Evolutionary conservation across 2,888 invertebrate genomes (phyloP), one percentile per base, ranked within the genome.

Genomic region (Cantharis nigra): DNA sequence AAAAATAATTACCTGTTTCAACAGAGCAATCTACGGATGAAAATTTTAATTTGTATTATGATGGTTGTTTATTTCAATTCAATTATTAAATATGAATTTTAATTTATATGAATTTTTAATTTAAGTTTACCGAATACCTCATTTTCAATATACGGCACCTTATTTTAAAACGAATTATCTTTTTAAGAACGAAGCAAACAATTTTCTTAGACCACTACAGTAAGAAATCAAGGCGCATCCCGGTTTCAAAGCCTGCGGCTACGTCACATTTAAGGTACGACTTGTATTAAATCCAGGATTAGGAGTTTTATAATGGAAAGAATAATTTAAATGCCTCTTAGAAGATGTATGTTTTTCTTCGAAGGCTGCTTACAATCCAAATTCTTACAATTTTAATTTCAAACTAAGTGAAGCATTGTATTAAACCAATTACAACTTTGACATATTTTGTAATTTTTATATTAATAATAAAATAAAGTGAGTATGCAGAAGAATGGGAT

Each of bases 281-380:
- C 83, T 85, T 83, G 83, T 84, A 85, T 84, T 84, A 85, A 85
- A 85, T 84, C 85, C 83, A 80, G 79, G 85, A 85, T 86, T 86
- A 86, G 86, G 85, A 86, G 86, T 87, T 87, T 86, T 86, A 86
- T 87, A 87, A 86, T 86, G 85, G 86, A 85, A 86, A 85, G 86
- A 86, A 87, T 87, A 86, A 87, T 86, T 87, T 86, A 87, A 85
- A 77, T 76, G 83, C 83, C 84, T 80, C 82, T 81, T 80, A 80
- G 78, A 81, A 83, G 83, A 85, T 84, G 84, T 85, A 84, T 84
- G 84, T 81, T 82, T 81, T 81, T 82, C 81, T 83, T 78, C 77
- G 23, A 74, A 70, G 71, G 65, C 71, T 69, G 62, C 72, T 33
- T 69, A 71, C 70, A 75, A 70, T 75, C 63, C 63, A 67, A 76